Base-by-base conservation (phyloP, 2,888 invertebrate genomes). In the Himalopsyche anomala region DNA sequence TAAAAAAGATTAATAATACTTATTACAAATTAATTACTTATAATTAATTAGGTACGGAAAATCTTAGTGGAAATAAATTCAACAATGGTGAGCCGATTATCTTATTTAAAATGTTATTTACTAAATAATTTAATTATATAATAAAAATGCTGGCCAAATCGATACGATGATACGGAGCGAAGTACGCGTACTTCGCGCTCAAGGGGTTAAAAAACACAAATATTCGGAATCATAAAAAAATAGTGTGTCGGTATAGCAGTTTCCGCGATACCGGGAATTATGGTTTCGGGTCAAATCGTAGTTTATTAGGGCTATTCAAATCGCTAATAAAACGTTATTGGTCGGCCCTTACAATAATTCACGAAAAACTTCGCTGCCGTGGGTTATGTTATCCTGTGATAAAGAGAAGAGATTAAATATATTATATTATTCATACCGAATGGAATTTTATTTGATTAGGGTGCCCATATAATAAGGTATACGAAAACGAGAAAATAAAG, bases 321-420 rank as follows among this genome's bases (percentile, higher is more conserved):
- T 74, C n/a, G 74, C 74, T 74, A 74, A 74, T 74, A 74, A 74
- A 74, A 74, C 28, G 74, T 36, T 36, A 74, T 74, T 74, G 74
- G 74, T 74, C 74, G 74, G 38, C 28, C 12, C 9, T 69, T 19
- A 9, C 19, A 62, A 62, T 62, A 62, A 62, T 62, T 62, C n/a
- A 17, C 19, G 62, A 62, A 62, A 62, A 62, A 19, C 69, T 69
- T 69, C 36, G 69, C 36, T 69, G 69, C 36, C 74, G 2, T 9
- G 74, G 38, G 19, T 74, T 51, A 51, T 38, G 74, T 38, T 74
- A 74, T 74, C 38, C 74, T 12, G 11, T 74, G 74, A 74, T 74
- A 74, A 36, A 74, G 38, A 74, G 11, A 36, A 74, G 38, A 74
- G 74, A 74, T 74, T 74, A 74, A 74, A 28, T 62, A 19, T 56